Conservation (phyloP, 2,797 vertebrate genomes). For the Siniperca scherzeri region DNA sequence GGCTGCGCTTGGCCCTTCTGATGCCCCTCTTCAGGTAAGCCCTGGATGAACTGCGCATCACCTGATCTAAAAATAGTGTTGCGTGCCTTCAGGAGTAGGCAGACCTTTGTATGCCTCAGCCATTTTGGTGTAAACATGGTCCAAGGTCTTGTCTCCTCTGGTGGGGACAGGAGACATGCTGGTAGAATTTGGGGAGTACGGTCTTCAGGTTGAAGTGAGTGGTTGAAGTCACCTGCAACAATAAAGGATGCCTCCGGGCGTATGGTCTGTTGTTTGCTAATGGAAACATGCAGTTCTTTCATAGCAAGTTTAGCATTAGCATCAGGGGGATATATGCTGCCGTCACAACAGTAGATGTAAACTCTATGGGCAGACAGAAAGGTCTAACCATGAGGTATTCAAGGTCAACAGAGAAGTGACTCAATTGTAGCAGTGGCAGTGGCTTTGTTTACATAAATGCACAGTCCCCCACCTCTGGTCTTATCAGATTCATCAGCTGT, state of each 20-base stretch:
- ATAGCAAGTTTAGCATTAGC: not conserved
- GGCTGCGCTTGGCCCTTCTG: too few species aligned
- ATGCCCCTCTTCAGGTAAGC: too few species aligned
- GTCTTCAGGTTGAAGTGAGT: not conserved
- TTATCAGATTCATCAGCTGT: constrained; percentile 14
- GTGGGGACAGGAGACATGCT: too few species aligned
- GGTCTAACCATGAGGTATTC: not conserved
- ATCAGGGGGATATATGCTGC: not conserved
- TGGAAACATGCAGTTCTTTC: constrained; percentile 11
- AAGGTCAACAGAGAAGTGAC: not conserved
- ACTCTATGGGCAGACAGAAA: not conserved
- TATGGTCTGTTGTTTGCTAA: constrained; percentile 2
- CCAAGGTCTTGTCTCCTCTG: too few species aligned
- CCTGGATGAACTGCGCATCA: too few species aligned
- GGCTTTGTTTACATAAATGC: constrained; percentile 12
- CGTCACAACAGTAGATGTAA: not conserved
- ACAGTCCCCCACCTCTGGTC: constrained; percentile 11
- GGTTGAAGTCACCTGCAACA: not conserved
- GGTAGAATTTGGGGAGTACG: not conserved
- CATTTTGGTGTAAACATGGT: too few species aligned
- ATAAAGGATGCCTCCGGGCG: constrained; percentile 4
- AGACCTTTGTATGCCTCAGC: too few species aligned
- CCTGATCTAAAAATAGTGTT: too few species aligned
- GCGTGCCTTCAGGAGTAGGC: too few species aligned
- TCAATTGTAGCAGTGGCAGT: not conserved